Base-by-base conservation (phyloP, 2,113 vertebrate species). In the Ornithorhynchus anatinus region DNA sequence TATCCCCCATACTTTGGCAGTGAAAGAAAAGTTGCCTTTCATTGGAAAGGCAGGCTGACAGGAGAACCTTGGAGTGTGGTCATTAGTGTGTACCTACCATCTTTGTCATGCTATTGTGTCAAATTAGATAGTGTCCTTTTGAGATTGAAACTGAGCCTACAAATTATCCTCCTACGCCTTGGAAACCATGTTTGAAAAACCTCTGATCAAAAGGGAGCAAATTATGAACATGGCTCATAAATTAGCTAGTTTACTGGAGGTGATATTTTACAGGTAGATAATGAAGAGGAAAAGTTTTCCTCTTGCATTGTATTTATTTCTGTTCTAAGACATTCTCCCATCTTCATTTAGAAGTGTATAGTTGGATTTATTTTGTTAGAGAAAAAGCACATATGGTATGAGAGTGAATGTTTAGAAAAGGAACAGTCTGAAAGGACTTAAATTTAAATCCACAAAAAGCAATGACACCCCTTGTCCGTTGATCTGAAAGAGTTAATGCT, bases 241-340 rank as follows among this genome's bases (percentile, higher is more conserved):
- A 90, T 91, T 84, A 89, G 83, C 77, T 89, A 81, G 83, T 89
- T 92, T 90, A 90, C 84, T 77, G 84, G 81, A 89, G 89, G 73
- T 84, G 92, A 91, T 84, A 86, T 91, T 91, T 91, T 91, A 89
- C 84, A 89, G 89, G 84, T 84, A 76, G 91, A 91, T 83, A 82
- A 89, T 86, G 89, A 87, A 89, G 86, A 75, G 63, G 10, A 20
- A 79, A 88, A 88, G 60, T 87, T 89, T 86, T 76, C 69, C 56
- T 20, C 3, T 53, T 54, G 16, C 36, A 62, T 38, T 69, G 38
- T 32, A 59, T 69, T 69, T 56, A 29, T 36, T 73, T 77, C 72
- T 71, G 68, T 60, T 69, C 72, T 23, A 27, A 12, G 72, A 75
- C 52, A 54, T 2, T 32, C 47, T n/a, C 4, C 54, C 14, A 29